Percentiles rank a stretch among this genome's conserved stretches.
These are phyloP conservation scores for Brachyhypopomus occidentalis DNA, from an alignment of 2,113 vertebrate species.

Conservation along the genomic window DNA sequence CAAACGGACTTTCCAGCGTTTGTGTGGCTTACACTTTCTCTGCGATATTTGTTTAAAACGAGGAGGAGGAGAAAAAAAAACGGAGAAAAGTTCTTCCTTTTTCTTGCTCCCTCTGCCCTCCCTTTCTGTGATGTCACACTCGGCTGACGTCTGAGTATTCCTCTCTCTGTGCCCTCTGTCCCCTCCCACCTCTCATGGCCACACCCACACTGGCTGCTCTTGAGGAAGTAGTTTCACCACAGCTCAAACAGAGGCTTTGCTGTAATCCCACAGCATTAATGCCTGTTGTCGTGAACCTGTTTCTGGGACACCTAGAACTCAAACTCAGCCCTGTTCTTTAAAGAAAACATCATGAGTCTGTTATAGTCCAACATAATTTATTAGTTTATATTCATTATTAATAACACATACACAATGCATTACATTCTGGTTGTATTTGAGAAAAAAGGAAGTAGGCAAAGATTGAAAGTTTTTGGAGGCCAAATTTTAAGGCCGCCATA, in stretches of 20 bases:
- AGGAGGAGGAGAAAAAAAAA: conserved; percentile 53
- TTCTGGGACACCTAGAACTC: not conserved
- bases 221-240: not conserved
- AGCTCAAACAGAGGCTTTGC: not conserved
- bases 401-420: not conserved
- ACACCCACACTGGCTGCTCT: conserved; percentile 3
- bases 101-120: conserved; percentile 69
- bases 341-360: not conserved
- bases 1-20: conserved; percentile 3
- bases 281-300: not conserved
- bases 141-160: conserved; percentile 60
- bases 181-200: conserved; percentile 23
- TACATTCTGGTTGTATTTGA: not conserved
- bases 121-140: conserved; percentile 67
- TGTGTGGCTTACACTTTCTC: conserved; percentile 30
- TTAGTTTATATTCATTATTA: not conserved
- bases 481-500: not conserved
- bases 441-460: not conserved
- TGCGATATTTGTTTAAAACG: conserved; percentile 53
- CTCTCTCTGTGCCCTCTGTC: conserved; percentile 50
- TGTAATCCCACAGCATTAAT: not conserved
- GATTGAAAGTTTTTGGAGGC: too few relatives aligned
- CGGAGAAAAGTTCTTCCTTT: conserved; percentile 71
- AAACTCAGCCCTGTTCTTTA: not conserved
- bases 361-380: not conserved